These are phyloP conservation scores for Sula dactylatra DNA, from an alignment of 2,113 vertebrate species.

Conservation along the genomic window DNA sequence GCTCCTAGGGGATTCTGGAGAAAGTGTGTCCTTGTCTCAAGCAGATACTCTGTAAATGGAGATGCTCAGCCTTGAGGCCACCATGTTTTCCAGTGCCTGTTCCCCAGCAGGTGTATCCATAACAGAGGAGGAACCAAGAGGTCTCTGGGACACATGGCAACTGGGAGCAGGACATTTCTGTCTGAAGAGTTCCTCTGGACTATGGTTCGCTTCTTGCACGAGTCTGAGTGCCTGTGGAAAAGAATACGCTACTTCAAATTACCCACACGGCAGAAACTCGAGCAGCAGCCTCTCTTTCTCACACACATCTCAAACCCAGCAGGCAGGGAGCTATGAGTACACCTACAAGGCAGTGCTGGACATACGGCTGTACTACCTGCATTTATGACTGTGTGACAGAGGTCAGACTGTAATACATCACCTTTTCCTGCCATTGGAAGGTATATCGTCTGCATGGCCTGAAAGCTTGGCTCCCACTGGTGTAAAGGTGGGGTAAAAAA, in stretches of 20 bases:
- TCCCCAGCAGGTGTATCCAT: neutral
- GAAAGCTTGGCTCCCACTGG: neutral
- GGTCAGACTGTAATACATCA: neutral
- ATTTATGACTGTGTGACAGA: neutral
- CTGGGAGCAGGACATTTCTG: neutral
- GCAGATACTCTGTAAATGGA: neutral
- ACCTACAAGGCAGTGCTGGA: neutral
- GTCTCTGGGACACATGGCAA: neutral
- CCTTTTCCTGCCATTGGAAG: neutral
- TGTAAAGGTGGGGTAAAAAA: rapidly evolving
- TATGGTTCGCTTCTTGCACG: neutral
- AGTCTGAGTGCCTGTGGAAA: neutral
- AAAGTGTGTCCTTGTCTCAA: neutral
- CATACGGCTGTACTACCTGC: neutral
- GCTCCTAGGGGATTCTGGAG: neutral
- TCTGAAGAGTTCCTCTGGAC: neutral
- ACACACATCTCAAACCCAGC: neutral
- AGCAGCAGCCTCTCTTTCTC: neutral
- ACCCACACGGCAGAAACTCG: rapidly evolving
- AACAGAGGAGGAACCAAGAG: neutral
- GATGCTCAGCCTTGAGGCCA: neutral
- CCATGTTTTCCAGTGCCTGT: neutral
- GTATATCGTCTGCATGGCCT: neutral
- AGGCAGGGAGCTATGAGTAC: neutral
- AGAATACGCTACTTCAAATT: neutral